Evolutionary conservation across 1,140 invertebrate species (phyloP).

Genomic region (Ips nitidus): DNA sequence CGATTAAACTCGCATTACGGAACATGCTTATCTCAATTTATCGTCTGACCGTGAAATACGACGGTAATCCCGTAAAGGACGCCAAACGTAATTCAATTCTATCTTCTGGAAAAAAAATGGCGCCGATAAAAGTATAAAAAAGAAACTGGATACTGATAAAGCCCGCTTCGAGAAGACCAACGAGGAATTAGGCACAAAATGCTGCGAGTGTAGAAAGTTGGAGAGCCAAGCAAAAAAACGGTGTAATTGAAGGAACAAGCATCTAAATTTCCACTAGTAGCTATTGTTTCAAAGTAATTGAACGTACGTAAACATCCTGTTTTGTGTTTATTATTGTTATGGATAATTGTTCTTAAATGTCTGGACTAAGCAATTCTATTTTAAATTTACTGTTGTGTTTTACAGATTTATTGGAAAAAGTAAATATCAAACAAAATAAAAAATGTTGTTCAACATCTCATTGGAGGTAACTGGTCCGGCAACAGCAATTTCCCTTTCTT

Average conservation of each 20-base stretch:
- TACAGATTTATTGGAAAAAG: too few relatives aligned
- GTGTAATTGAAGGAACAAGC: neutral
- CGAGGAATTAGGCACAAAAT: too few relatives aligned
- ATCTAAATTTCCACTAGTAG: too few relatives aligned
- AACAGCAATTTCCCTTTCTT: too few relatives aligned
- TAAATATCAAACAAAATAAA: too few relatives aligned
- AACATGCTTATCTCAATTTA: constrained; percentile 11
- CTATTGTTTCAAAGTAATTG: neutral
- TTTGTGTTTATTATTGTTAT: neutral
- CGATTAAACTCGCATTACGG: constrained; percentile 12
- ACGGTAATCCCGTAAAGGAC: constrained; percentile 10
- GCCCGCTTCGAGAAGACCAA: neutral
- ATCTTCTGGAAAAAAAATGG: constrained; percentile 7
- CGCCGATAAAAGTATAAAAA: constrained; percentile 11
- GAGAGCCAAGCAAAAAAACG: neutral
- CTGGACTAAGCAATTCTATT: too few relatives aligned
- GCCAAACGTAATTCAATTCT: constrained; percentile 17
- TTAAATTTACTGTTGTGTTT: too few relatives aligned
- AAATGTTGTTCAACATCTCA: too few relatives aligned
- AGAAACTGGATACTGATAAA: neutral
- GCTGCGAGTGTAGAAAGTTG: neutral
- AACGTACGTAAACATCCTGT: neutral
- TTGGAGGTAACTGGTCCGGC: too few relatives aligned
- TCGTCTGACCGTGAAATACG: constrained; percentile 13
- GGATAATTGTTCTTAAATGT: too few relatives aligned